phyloP scores from a whole-genome alignment of 37 sponge, comb jelly and placozoan genomes.

The Lycopodina hypogea region DNA sequence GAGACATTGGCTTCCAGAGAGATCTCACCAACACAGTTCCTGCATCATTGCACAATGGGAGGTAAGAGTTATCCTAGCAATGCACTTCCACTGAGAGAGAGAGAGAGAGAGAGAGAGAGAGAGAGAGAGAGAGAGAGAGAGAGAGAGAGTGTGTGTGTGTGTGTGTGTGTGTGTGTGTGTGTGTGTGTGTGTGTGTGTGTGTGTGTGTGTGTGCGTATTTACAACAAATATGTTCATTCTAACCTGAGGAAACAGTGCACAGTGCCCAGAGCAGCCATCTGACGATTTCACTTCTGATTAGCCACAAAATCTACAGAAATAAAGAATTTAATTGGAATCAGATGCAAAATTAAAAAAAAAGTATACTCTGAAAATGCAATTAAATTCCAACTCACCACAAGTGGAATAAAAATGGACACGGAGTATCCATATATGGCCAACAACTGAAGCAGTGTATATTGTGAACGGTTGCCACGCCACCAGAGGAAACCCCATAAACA shows the following conservation, averaged over 20 bases:
- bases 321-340: not conserved
- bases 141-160: constrained; percentile 4
- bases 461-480: constrained; percentile 40
- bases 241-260: constrained; percentile 33
- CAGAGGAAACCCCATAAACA: constrained; percentile 39
- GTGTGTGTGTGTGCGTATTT: no score
- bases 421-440: constrained; percentile 66
- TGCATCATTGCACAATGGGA: not conserved
- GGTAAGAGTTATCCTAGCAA: no score
- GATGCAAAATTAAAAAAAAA: not conserved
- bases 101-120: constrained; percentile 22
- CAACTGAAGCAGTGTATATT: constrained; percentile 42
- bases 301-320: constrained; percentile 36
- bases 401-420: constrained; percentile 52
- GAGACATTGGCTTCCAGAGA: constrained; percentile 46
- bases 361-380: not conserved
- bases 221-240: not conserved
- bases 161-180: no score
- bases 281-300: constrained; percentile 19
- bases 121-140: constrained; percentile 17
- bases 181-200: no score
- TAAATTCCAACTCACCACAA: constrained; percentile 24
- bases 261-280: constrained; percentile 41
- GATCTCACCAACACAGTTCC: constrained; percentile 34
- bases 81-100: not conserved